phyloP scores from a whole-genome alignment of 2,888 invertebrate genomes.

The Terebella lapidaria region DNA sequence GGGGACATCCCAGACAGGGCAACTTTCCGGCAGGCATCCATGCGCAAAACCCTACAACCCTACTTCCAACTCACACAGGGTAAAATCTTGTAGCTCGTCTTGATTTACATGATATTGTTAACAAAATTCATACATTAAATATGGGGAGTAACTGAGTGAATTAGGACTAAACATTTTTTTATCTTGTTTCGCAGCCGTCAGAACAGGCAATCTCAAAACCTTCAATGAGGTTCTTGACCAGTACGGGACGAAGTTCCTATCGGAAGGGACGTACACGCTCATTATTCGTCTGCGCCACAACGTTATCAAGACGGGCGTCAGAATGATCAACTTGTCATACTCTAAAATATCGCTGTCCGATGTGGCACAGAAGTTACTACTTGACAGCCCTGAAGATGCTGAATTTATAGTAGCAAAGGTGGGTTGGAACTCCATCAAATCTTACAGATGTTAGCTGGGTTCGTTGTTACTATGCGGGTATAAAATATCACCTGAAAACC shows the following conservation, averaged over 20 bases:
- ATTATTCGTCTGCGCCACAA: constrained; percentile 94
- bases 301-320: constrained; percentile 96
- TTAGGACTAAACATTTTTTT: neutral
- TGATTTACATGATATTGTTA: neutral
- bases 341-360: constrained; percentile 92
- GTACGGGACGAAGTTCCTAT: constrained; percentile 84
- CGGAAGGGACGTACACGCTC: constrained; percentile 91
- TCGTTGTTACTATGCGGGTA: too few species aligned
- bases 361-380: constrained; percentile 85
- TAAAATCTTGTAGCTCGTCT: constrained; percentile 17
- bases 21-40: constrained; percentile 84
- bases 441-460: too few species aligned
- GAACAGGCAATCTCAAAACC: constrained; percentile 87
- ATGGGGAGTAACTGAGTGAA: neutral
- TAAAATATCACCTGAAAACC: too few species aligned
- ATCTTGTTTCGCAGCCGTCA: constrained; percentile 61
- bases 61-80: constrained; percentile 94
- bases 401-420: constrained; percentile 96
- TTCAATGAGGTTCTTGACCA: constrained; percentile 90
- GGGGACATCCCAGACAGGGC: constrained; percentile 97
- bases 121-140: neutral
- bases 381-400: constrained; percentile 95
- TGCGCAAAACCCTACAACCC: constrained; percentile 83
- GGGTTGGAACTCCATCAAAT: too few species aligned
- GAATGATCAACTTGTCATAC: constrained; percentile 92